These are phyloP conservation scores for Drepana falcataria DNA, from an alignment of 2,888 invertebrate genomes.

Conservation along the genomic window DNA sequence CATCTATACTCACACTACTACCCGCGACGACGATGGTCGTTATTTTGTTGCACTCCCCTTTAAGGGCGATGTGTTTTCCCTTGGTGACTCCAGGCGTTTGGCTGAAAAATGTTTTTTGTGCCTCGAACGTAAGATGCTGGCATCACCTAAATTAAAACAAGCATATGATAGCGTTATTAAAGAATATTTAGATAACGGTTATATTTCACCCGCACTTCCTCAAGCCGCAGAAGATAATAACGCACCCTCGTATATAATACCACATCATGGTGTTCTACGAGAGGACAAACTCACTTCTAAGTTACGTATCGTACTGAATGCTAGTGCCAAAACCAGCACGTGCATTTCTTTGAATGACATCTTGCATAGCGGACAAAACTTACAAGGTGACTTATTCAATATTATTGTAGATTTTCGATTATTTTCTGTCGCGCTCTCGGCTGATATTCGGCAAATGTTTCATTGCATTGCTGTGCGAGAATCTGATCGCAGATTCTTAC, in stretches of 20 bases:
- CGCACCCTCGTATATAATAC: slow-evolving; percentile 1
- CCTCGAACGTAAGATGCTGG: slow-evolving; percentile 10
- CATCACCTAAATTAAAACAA: neutral
- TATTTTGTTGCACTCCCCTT: slow-evolving; percentile 11
- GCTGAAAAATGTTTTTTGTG: slow-evolving; percentile 6
- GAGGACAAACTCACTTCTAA: slow-evolving; percentile 6
- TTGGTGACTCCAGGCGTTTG: slow-evolving; percentile 9
- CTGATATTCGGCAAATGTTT: slow-evolving; percentile 19
- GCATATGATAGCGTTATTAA: slow-evolving; percentile 12
- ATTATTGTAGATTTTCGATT: slow-evolving; percentile 17
- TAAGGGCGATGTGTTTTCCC: slow-evolving; percentile 3
- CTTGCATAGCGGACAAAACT: slow-evolving; percentile 12
- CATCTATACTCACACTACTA: slow-evolving; percentile 6
- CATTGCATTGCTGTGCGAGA: slow-evolving; percentile 10
- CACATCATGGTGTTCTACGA: slow-evolving; percentile 9
- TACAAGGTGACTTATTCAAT: slow-evolving; percentile 15
- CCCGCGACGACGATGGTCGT: slow-evolving; percentile 8
- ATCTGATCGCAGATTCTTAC: slow-evolving; percentile 10
- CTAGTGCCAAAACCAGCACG: slow-evolving; percentile 6
- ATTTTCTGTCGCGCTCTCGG: slow-evolving; percentile 11
- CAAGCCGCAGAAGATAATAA: neutral
- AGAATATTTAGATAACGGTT: slow-evolving; percentile 8
- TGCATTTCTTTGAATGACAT: slow-evolving; percentile 13
- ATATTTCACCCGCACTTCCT: slow-evolving; percentile 1
- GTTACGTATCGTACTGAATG: slow-evolving; percentile 10